Evolutionary conservation across 2,888 invertebrate species (phyloP).

Genomic region (Noctua fimbriata): DNA sequence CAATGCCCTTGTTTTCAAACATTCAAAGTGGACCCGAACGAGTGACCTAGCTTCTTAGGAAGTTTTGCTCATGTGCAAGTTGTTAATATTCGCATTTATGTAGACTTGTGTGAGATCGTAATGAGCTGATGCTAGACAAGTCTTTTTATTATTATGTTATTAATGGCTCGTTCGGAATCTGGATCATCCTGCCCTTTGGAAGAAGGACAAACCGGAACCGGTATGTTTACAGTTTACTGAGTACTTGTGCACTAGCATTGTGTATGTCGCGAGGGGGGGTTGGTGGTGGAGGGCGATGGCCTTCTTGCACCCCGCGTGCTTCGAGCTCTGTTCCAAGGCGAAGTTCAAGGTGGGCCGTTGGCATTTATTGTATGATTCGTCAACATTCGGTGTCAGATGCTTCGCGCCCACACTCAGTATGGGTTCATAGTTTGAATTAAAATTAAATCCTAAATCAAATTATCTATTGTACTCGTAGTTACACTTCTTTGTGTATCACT

Average conservation of each 20-base stretch:
- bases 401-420: conserved; percentile 65
- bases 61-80: conserved; percentile 35
- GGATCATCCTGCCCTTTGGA: conserved; percentile 81
- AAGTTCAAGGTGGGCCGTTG: conserved; percentile 90
- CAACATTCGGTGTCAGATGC: conserved; percentile 76
- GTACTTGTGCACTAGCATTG: conserved; percentile 69
- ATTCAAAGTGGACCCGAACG: conserved; percentile 72
- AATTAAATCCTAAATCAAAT: conserved; percentile 60
- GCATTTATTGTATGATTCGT: conserved; percentile 87
- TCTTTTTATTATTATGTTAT: conserved; percentile 51
- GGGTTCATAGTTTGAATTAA: conserved; percentile 64
- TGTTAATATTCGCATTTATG: conserved; percentile 16
- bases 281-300: conserved; percentile 68
- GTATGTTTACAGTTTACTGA: conserved; percentile 80
- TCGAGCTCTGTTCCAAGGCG: conserved; percentile 72
- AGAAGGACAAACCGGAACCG: conserved; percentile 80
- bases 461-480: conserved; percentile 56
- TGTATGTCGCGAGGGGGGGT: conserved; percentile 71
- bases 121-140: conserved; percentile 30
- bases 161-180: conserved; percentile 67
- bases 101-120: conserved; percentile 8
- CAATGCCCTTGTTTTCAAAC: conserved; percentile 86
- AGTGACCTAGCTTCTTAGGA: conserved; percentile 71
- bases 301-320: conserved; percentile 80
- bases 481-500: conserved; percentile 36